Evolutionary conservation across 2,113 vertebrate genomes (phyloP).

Genomic region (Aythya baeri): DNA sequence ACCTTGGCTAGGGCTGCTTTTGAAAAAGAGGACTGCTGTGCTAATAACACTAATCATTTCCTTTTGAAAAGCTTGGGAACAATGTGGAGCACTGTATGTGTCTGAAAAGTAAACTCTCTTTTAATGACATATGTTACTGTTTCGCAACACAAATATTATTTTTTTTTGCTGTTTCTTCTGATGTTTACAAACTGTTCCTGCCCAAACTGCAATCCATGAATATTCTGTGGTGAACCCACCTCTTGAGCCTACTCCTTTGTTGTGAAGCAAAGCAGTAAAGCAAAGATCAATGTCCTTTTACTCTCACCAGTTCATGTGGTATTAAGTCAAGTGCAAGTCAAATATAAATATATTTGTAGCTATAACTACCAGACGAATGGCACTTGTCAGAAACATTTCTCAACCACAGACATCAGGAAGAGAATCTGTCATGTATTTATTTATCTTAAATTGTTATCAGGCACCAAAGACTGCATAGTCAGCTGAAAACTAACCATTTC

Average conservation of each 20-base stretch:
- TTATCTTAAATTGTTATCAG: background rate
- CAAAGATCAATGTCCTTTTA: constrained; percentile 9
- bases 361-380: constrained; percentile 41
- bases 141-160: background rate
- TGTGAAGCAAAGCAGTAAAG: background rate
- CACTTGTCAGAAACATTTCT: constrained; percentile 23
- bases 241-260: background rate
- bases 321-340: constrained; percentile 47
- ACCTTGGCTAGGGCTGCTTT: constrained; percentile 40
- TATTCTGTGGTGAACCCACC: background rate
- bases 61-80: constrained; percentile 43
- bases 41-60: constrained; percentile 42
- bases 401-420: constrained; percentile 4
- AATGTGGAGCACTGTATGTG: background rate
- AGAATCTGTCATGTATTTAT: background rate
- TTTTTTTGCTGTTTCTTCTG: constrained; percentile 1
- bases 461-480: background rate
- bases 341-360: constrained; percentile 41
- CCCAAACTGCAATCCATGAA: background rate
- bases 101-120: constrained; percentile 31
- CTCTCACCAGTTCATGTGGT: background rate
- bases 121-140: background rate
- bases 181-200: constrained; percentile 16
- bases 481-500: background rate
- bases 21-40: constrained; percentile 42